Evolutionary conservation across 1,140 invertebrate species (phyloP).

Genomic region (Drosophila pseudoobscura): DNA sequence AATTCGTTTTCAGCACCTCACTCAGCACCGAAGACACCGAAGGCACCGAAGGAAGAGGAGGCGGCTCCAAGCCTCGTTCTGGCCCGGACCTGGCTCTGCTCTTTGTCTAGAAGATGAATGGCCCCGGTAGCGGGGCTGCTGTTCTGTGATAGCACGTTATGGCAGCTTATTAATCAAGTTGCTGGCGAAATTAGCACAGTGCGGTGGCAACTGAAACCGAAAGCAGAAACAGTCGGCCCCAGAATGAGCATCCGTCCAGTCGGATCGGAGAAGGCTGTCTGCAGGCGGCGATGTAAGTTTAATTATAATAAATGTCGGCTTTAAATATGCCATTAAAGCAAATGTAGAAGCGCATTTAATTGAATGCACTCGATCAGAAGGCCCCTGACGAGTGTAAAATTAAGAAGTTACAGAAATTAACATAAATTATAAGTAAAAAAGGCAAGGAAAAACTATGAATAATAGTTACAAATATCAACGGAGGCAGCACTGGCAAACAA

Average conservation of each 20-base stretch:
- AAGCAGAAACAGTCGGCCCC: conserved; percentile 22
- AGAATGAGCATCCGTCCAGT: conserved; percentile 9
- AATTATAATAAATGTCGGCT: conserved; percentile 80
- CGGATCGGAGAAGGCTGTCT: conserved; percentile 33
- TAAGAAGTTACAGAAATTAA: conserved; percentile 1
- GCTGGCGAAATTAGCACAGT: conserved; percentile 69
- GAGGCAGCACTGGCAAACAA: too few relatives aligned
- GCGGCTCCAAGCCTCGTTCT: not conserved
- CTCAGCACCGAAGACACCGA: not conserved
- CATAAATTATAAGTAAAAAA: conserved; percentile 4
- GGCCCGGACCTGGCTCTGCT: conserved; percentile 29
- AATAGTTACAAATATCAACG: not conserved
- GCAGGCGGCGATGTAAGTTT: conserved; percentile 61
- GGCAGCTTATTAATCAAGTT: conserved; percentile 74
- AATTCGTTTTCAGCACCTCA: conserved; percentile 76
- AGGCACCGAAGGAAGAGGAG: conserved; percentile 31
- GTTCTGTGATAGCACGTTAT: conserved; percentile 73
- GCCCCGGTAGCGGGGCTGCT: conserved; percentile 52
- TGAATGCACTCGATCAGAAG: conserved; percentile 4
- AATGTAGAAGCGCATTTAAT: conserved; percentile 30
- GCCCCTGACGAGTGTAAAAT: conserved; percentile 10
- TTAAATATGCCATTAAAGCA: conserved; percentile 74
- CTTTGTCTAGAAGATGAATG: conserved; percentile 78
- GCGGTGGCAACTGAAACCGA: conserved; percentile 36
- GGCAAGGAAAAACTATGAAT: too few relatives aligned